Conservation (phyloP, 2,113 vertebrate species). For the Anhinga rufa region DNA sequence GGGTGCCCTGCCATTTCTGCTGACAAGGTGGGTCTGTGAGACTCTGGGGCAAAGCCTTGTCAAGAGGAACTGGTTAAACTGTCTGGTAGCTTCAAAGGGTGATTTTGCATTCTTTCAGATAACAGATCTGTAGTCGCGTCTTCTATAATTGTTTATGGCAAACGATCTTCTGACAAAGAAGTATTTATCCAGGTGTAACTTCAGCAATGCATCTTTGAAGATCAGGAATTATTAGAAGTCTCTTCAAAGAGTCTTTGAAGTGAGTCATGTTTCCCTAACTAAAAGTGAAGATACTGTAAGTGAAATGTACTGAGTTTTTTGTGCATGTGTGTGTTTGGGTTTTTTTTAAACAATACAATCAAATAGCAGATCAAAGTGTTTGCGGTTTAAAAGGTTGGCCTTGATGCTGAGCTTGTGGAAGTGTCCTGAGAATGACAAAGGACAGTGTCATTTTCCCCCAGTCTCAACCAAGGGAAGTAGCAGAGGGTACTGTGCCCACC, state of each 20-base stretch:
- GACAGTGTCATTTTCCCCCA: neutral
- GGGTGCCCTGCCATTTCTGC: neutral
- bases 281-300: constrained; percentile 23
- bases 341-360: neutral
- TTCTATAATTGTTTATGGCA: neutral
- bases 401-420: neutral
- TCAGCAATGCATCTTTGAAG: constrained; percentile 25
- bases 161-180: neutral
- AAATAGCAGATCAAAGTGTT: neutral
- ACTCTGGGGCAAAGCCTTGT: neutral
- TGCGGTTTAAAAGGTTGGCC: neutral
- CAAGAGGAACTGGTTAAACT: neutral
- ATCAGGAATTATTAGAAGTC: constrained; percentile 4
- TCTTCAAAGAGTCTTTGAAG: constrained; percentile 47
- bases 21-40: neutral
- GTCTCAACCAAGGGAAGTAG: neutral
- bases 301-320: neutral
- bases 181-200: constrained; percentile 17
- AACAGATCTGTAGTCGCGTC: neutral
- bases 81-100: neutral
- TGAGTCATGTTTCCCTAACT: constrained; percentile 15
- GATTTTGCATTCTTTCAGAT: neutral
- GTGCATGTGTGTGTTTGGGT: neutral
- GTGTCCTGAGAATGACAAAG: neutral
- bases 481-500: neutral